A percentile compares a stretch with the other conserved stretches of the same genome.
phyloP scores from a whole-genome alignment of 2,797 vertebrate species.

The Heliangelus exortis region DNA sequence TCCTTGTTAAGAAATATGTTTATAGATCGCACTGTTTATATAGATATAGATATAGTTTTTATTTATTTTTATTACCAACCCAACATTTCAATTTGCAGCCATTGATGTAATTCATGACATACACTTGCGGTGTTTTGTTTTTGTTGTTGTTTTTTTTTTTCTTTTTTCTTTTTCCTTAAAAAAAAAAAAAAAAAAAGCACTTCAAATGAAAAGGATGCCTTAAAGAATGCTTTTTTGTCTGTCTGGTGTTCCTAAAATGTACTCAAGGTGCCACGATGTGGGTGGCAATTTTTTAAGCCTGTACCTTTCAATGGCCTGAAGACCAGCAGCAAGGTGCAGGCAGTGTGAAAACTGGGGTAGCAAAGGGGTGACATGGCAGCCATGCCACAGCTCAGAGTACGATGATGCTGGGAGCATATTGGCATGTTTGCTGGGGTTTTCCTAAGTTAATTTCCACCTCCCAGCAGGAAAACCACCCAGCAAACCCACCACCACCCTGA shows the following conservation, averaged over 20 bases:
- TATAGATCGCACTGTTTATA: slow-evolving; percentile 61
- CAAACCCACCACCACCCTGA: neutral
- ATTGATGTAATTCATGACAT: slow-evolving; percentile 67
- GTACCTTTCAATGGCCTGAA: neutral
- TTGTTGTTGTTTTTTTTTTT: neutral
- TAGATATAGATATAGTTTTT: slow-evolving; percentile 77
- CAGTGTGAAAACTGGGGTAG: neutral
- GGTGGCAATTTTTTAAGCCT: slow-evolving; percentile 65
- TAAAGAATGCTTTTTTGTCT: slow-evolving; percentile 36
- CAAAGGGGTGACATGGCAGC: neutral
- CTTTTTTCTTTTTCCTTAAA: slow-evolving; percentile 46
- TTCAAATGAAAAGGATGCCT: slow-evolving; percentile 69
- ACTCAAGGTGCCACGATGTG: slow-evolving; percentile 27
- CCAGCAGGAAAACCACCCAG: neutral
- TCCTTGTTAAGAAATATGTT: slow-evolving; percentile 61
- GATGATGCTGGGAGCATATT: neutral
- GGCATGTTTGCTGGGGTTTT: neutral
- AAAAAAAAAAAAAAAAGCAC: slow-evolving; percentile 77
- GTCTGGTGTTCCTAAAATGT: slow-evolving; percentile 54
- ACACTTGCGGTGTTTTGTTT: neutral
- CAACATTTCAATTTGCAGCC: slow-evolving; percentile 72
- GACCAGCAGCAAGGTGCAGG: neutral
- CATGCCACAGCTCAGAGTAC: neutral
- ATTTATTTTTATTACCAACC: slow-evolving; percentile 77
- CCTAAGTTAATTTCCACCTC: neutral